phyloP scores from a whole-genome alignment of 2,113 vertebrate species.

The Mionectes macconnelli region DNA sequence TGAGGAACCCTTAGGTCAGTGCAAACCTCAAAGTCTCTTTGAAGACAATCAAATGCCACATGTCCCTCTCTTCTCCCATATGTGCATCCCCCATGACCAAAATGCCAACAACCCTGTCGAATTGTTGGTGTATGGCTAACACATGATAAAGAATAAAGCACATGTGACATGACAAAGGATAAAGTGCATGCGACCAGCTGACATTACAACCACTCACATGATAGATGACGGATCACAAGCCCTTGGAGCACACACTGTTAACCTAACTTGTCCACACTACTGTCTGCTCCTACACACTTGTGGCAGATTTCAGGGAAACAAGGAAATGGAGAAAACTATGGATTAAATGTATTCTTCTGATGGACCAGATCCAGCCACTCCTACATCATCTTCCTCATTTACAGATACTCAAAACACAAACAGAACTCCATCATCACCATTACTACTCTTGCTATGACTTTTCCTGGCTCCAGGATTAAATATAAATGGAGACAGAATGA shows the following conservation, averaged over 20 bases:
- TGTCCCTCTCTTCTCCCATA: neutral
- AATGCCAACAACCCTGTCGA: neutral
- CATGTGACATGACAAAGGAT: neutral
- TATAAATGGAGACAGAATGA: neutral
- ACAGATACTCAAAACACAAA: neutral
- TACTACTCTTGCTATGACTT: neutral
- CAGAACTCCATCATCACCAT: neutral
- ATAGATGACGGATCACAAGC: neutral
- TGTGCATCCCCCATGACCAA: neutral
- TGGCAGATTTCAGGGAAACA: neutral
- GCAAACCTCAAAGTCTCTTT: neutral
- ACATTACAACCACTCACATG: neutral
- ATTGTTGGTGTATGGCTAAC: neutral
- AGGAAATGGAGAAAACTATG: neutral
- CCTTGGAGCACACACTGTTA: neutral
- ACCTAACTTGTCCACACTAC: neutral
- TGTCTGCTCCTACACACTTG: neutral
- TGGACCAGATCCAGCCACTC: neutral
- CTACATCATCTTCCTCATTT: neutral
- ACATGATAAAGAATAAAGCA: neutral
- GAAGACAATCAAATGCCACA: neutral
- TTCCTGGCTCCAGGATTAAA: neutral
- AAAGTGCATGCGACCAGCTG: rapidly evolving
- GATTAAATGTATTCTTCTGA: neutral
- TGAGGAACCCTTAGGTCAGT: neutral